Percentiles rank a stretch among this genome's conserved stretches.
These are phyloP conservation scores for Cuniculus paca DNA, from an alignment of 2,797 vertebrate genomes.

Conservation along the genomic window DNA sequence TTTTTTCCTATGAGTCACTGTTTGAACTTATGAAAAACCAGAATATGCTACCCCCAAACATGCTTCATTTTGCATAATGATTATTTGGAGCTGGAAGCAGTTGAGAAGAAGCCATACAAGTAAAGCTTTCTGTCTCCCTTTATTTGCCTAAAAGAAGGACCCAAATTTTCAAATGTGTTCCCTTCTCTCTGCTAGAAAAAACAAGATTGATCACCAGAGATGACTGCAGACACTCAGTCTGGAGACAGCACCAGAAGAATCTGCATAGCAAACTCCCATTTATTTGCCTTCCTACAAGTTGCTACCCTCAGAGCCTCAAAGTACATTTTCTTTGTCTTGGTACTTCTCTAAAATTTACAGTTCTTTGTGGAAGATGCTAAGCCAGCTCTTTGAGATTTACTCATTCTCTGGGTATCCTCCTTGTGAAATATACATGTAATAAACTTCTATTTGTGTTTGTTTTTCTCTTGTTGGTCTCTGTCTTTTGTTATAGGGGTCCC, in stretches of 20 bases:
- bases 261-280: background rate
- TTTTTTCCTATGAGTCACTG: background rate
- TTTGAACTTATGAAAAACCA: background rate
- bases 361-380: conserved; percentile 13
- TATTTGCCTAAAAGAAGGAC: background rate
- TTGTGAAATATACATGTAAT: background rate
- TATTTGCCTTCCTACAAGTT: background rate
- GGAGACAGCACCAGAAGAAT: background rate
- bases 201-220: background rate
- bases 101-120: background rate
- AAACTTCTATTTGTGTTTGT: background rate
- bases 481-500: background rate
- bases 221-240: background rate
- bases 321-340: background rate
- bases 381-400: background rate
- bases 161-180: background rate
- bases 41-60: background rate
- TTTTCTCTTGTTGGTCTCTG: background rate
- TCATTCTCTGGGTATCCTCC: background rate
- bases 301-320: background rate
- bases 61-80: background rate
- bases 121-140: background rate
- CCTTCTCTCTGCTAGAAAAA: background rate
- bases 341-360: background rate
- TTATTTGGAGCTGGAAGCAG: background rate